Evolutionary conservation across 2,113 vertebrate species (phyloP).

Genomic region (Centrocercus urophasianus): DNA sequence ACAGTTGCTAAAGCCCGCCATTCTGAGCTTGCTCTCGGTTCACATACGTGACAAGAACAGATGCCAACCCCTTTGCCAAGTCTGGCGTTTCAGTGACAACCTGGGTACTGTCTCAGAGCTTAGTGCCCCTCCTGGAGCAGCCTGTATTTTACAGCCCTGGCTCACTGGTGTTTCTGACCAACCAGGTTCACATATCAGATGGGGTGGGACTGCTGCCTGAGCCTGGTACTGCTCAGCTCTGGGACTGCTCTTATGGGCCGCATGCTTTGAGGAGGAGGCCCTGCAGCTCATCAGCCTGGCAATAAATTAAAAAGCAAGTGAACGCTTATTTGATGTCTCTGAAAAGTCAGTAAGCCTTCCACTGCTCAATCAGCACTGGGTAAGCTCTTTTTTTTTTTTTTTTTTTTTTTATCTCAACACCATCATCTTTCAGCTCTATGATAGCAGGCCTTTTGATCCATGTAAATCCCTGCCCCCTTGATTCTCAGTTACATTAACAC

Average conservation of each 20-base stretch:
- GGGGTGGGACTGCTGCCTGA: background rate
- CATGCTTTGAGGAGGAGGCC: background rate
- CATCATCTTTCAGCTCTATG: background rate
- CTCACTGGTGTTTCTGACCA: no score
- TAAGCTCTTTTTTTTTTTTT: background rate
- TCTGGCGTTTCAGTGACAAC: background rate
- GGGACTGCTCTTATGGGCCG: background rate
- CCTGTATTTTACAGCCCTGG: background rate
- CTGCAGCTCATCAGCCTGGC: background rate
- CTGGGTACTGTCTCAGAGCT: background rate
- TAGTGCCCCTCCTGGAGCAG: background rate
- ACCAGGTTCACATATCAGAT: background rate
- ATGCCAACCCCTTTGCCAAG: background rate
- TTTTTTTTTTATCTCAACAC: background rate
- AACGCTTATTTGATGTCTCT: background rate
- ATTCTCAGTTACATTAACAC: background rate
- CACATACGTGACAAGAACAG: fast-evolving
- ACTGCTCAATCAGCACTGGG: background rate
- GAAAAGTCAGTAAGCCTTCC: constrained; percentile 13
- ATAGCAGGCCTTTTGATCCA: background rate
- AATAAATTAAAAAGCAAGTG: background rate
- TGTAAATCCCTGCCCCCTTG: background rate
- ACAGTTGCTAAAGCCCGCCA: background rate
- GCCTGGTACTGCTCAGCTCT: background rate
- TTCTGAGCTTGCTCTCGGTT: background rate